These are phyloP conservation scores for Zelleria hepariella DNA, from an alignment of 2,888 invertebrate genomes.

Conservation along the genomic window DNA sequence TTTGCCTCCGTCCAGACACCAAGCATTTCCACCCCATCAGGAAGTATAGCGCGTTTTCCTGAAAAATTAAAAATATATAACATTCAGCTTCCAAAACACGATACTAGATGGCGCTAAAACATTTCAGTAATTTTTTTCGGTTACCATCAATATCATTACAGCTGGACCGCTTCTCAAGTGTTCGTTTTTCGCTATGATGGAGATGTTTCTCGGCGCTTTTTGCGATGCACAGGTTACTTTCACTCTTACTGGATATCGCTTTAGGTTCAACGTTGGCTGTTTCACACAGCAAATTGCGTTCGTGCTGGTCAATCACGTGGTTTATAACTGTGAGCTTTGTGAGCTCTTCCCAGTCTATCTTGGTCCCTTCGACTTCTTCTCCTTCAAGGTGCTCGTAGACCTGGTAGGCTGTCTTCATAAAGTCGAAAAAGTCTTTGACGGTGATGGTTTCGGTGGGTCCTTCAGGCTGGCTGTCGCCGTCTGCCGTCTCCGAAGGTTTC, in stretches of 20 bases:
- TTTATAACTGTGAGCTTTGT: slow-evolving; percentile 62
- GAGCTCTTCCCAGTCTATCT: slow-evolving; percentile 67
- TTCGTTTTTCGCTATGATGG: too few species aligned
- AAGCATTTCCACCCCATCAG: slow-evolving; percentile 59
- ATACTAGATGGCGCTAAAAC: slow-evolving; percentile 1
- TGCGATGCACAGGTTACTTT: slow-evolving; percentile 32
- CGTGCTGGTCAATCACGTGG: slow-evolving; percentile 59
- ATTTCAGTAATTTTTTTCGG: background rate
- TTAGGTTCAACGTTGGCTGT: slow-evolving; percentile 42
- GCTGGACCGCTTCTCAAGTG: slow-evolving; percentile 40
- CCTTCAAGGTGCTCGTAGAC: slow-evolving; percentile 67
- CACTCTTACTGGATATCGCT: slow-evolving; percentile 49
- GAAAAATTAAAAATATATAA: slow-evolving; percentile 16
- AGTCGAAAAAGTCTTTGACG: slow-evolving; percentile 79
- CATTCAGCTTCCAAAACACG: background rate
- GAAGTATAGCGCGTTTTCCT: slow-evolving; percentile 38
- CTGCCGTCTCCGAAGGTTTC: background rate
- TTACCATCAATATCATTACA: slow-evolving; percentile 58
- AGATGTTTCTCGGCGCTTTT: slow-evolving; percentile 22
- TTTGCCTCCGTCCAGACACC: slow-evolving; percentile 66
- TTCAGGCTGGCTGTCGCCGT: slow-evolving; percentile 20
- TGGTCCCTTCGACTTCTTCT: slow-evolving; percentile 50
- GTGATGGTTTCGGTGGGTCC: slow-evolving; percentile 74
- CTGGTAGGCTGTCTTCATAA: slow-evolving; percentile 81
- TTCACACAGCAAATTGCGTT: slow-evolving; percentile 53